A percentile compares a stretch with the other conserved stretches of the same genome.
Conservation (phyloP, 2,888 invertebrate species). For the Drosophila histrio region DNA sequence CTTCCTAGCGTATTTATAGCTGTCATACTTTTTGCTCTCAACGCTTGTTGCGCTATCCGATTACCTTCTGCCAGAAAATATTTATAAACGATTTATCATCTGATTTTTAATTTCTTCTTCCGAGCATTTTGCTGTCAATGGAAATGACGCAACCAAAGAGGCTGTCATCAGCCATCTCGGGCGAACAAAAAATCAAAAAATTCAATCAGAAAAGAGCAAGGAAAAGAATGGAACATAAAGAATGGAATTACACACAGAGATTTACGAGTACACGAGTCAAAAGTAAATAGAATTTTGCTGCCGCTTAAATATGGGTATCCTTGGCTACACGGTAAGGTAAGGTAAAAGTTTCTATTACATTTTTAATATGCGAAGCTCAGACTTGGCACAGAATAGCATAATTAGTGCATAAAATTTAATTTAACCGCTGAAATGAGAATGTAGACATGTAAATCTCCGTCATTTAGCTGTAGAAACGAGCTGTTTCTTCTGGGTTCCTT, state of each 20-base stretch:
- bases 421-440: conserved; percentile 39
- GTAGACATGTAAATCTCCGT: conserved; percentile 40
- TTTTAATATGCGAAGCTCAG: conserved; percentile 33
- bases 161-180: conserved; percentile 29
- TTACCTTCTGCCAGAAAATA: conserved; percentile 11
- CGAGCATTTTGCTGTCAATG: conserved; percentile 31
- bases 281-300: conserved; percentile 25
- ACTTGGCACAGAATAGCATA: conserved; percentile 11
- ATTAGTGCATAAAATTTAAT: conserved; percentile 50
- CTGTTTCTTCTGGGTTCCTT: conserved; percentile 1
- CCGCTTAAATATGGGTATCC: conserved; percentile 18
- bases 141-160: conserved; percentile 33
- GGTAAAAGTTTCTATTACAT: conserved; percentile 45
- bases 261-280: conserved; percentile 15
- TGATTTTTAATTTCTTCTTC: conserved; percentile 52
- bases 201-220: conserved; percentile 30
- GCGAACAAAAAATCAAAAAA: too few species aligned
- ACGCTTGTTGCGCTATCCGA: conserved; percentile 22
- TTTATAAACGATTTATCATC: conserved; percentile 50
- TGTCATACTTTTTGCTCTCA: neutral
- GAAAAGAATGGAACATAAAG: neutral
- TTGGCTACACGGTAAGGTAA: conserved; percentile 25
- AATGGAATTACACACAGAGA: conserved; percentile 26
- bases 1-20: neutral
- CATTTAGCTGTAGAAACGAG: conserved; percentile 26